Conservation (phyloP, 2,113 vertebrate genomes). For the Myrmecophaga tridactyla region DNA sequence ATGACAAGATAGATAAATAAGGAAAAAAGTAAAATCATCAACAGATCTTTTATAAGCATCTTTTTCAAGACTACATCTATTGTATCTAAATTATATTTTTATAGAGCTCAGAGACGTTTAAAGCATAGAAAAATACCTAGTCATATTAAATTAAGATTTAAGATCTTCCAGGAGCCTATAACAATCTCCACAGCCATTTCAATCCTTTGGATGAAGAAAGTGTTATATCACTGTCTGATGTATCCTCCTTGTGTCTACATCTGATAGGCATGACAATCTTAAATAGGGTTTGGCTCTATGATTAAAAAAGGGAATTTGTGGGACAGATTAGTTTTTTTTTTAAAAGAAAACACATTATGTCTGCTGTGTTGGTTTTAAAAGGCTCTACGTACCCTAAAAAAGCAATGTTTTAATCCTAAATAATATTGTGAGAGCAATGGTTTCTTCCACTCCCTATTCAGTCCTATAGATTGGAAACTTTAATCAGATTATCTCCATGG, state of each 20-base stretch:
- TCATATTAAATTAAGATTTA: background rate
- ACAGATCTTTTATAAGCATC: background rate
- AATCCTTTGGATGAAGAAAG: background rate
- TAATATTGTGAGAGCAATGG: no score
- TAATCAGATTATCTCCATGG: no score
- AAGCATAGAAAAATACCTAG: background rate
- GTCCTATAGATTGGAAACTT: no score
- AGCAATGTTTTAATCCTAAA: no score
- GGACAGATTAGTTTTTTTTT: background rate
- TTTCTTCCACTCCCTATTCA: no score
- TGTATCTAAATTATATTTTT: background rate
- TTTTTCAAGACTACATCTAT: background rate
- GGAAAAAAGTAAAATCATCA: background rate
- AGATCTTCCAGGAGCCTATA: background rate
- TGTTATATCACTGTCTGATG: background rate
- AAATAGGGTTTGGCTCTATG: background rate
- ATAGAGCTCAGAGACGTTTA: background rate
- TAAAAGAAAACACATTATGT: background rate
- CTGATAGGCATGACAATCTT: background rate
- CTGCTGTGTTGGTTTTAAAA: no score
- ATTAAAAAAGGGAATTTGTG: background rate
- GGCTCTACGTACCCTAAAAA: no score
- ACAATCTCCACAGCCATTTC: background rate
- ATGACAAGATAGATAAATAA: background rate
- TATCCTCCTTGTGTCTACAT: background rate